Evolutionary conservation across 2,113 vertebrate genomes (phyloP).

Genomic region (Perognathus longimembris): DNA sequence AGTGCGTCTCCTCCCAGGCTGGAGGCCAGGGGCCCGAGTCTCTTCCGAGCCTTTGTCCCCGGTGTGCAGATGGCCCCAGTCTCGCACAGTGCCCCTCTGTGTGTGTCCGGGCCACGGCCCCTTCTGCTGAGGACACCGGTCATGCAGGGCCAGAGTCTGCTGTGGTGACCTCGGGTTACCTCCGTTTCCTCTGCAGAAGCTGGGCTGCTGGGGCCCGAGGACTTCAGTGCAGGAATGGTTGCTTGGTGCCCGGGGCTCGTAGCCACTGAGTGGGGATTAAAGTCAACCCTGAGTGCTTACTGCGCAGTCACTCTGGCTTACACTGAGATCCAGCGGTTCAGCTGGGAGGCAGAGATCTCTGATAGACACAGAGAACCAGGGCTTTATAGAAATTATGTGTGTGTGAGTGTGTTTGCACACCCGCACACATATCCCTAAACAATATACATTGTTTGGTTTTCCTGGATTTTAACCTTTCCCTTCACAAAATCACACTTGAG

Average conservation of each 20-base stretch:
- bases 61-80: neutral
- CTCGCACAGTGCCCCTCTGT: neutral
- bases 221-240: neutral
- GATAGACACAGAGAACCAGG: neutral
- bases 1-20: neutral
- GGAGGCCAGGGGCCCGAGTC: neutral
- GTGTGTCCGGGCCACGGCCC: neutral
- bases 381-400: neutral
- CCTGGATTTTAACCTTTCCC: conserved; percentile 25
- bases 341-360: neutral
- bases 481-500: neutral
- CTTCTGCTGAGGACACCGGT: neutral
- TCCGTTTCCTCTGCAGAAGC: neutral
- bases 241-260: neutral
- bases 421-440: neutral
- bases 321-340: no score
- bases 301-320: no score
- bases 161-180: neutral
- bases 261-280: no score
- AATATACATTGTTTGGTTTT: neutral
- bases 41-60: neutral
- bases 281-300: neutral
- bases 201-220: neutral
- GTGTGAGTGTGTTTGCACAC: neutral
- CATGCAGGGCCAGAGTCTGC: neutral